Evolutionary conservation across 2,888 invertebrate species (phyloP).

Genomic region (Candidula unifasciata): DNA sequence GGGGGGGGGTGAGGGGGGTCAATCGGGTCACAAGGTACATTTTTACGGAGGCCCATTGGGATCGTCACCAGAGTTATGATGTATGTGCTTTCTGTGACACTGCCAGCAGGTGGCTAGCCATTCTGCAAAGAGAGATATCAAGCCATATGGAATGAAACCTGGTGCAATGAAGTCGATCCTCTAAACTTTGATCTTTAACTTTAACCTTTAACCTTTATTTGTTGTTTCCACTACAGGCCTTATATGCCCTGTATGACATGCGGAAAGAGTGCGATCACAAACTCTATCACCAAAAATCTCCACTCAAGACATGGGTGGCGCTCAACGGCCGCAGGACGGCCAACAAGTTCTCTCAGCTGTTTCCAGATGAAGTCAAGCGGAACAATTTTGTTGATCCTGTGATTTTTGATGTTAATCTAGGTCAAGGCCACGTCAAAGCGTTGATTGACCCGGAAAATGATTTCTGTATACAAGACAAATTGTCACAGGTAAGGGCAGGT

Average conservation of each 20-base stretch:
- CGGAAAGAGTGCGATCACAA: constrained; percentile 81
- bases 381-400: constrained; percentile 84
- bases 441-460: constrained; percentile 95
- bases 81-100: no score
- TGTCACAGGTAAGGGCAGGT: constrained; percentile 86
- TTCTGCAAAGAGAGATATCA: no score
- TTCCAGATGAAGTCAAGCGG: constrained; percentile 44
- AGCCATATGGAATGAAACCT: no score
- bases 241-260: constrained; percentile 92
- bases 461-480: constrained; percentile 92
- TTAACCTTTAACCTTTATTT: no score
- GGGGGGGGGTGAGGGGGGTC: no score
- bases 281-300: constrained; percentile 89
- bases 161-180: no score
- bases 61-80: no score
- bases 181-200: no score
- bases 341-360: constrained; percentile 85
- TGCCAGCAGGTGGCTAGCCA: no score
- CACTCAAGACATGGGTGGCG: constrained; percentile 93
- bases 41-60: no score
- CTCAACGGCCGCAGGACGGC: constrained; percentile 90
- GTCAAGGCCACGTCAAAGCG: constrained; percentile 89
- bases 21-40: no score
- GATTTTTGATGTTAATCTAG: constrained; percentile 91
- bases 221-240: constrained; percentile 83